Conservation (phyloP, 2,888 invertebrate genomes). For the Hecatera dysodea region DNA sequence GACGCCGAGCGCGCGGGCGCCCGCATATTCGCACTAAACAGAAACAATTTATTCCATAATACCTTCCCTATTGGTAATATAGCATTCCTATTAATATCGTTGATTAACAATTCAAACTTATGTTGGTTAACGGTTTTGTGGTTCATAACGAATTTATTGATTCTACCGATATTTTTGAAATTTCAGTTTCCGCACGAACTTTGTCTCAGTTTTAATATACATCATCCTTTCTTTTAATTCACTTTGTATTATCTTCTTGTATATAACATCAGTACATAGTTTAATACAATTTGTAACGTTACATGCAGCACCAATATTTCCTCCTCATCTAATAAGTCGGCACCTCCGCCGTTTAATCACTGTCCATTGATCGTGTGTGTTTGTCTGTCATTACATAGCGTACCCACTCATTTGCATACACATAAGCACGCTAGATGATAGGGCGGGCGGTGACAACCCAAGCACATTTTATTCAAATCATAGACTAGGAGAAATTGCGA, state of each 20-base stretch:
- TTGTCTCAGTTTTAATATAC: not conserved
- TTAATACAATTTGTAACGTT: not conserved
- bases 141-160: slow-evolving; percentile 50
- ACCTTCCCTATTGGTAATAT: slow-evolving; percentile 88
- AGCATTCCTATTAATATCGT: slow-evolving; percentile 85
- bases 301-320: not conserved
- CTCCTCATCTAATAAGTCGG: slow-evolving; percentile 46
- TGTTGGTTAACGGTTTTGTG: slow-evolving; percentile 88
- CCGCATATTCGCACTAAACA: slow-evolving; percentile 79
- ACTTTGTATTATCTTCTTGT: too few species aligned
- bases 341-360: slow-evolving; percentile 47
- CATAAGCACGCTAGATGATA: slow-evolving; percentile 77
- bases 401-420: slow-evolving; percentile 76
- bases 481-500: slow-evolving; percentile 62
- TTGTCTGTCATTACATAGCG: slow-evolving; percentile 75
- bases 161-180: not conserved
- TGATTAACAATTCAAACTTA: slow-evolving; percentile 78
- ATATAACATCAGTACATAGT: too few species aligned
- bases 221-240: too few species aligned
- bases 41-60: slow-evolving; percentile 83
- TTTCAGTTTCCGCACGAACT: not conserved
- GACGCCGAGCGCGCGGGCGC: slow-evolving; percentile 81
- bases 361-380: slow-evolving; percentile 59
- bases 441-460: slow-evolving; percentile 75
- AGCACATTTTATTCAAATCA: slow-evolving; percentile 76